Evolutionary conservation across 2,888 invertebrate species (phyloP).

Genomic region (Ditula angustiorana): DNA sequence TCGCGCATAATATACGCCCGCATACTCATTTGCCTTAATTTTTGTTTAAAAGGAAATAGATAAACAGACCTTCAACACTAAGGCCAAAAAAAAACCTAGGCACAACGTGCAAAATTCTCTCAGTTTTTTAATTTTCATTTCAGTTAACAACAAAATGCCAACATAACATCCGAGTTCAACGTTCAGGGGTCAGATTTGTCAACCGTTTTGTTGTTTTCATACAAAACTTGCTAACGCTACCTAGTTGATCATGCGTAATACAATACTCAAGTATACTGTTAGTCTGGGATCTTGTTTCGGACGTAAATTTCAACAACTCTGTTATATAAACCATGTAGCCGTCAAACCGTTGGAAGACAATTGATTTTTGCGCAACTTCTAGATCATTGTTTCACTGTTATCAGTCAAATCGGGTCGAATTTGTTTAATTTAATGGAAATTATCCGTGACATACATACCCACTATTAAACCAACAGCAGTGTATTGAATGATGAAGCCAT

Average conservation of each 20-base stretch:
- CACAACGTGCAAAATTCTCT: no score
- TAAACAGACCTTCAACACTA: no score
- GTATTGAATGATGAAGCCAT: no score
- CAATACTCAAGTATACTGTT: not conserved
- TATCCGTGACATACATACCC: no score
- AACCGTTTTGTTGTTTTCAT: not conserved
- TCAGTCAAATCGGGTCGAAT: not conserved
- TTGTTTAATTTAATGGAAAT: not conserved
- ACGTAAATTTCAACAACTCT: not conserved
- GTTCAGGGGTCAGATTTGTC: not conserved
- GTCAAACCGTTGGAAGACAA: not conserved
- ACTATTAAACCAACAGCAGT: no score
- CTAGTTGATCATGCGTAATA: not conserved
- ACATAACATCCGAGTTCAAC: not conserved
- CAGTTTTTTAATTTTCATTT: no score
- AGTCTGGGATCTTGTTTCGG: not conserved
- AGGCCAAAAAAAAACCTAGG: no score
- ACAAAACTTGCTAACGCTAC: not conserved
- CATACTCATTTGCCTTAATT: no score
- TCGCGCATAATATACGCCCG: no score
- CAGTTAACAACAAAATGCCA: no score
- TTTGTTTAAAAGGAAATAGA: no score
- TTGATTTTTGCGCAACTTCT: conserved; percentile 3
- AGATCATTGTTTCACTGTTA: not conserved
- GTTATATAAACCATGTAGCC: not conserved